Evolutionary conservation across 2,888 invertebrate species (phyloP).

Genomic region (Sacculina carcini): DNA sequence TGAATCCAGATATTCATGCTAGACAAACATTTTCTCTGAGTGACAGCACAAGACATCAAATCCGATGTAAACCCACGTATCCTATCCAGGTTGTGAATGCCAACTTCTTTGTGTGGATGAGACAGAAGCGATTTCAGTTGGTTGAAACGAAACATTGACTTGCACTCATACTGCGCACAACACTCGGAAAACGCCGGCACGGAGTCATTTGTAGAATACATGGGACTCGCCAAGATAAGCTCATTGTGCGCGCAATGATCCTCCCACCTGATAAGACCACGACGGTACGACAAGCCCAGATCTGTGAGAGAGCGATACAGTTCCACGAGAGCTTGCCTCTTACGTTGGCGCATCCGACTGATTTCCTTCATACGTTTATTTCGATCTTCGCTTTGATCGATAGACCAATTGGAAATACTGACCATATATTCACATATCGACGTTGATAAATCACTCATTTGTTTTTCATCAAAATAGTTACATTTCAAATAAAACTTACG

Average conservation of each 20-base stretch:
- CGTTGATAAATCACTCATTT: no score
- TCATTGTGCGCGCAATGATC: conserved; percentile 15
- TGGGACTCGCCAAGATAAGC: conserved; percentile 31
- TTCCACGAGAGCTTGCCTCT: conserved; percentile 56
- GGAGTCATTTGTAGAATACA: conserved; percentile 30
- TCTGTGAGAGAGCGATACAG: conserved; percentile 49
- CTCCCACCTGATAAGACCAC: conserved; percentile 30
- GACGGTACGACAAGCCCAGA: conserved; percentile 52
- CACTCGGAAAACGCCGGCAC: no score
- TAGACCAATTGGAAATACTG: no score
- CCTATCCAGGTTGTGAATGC: conserved; percentile 49
- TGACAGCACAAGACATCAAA: conserved; percentile 29
- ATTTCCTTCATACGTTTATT: conserved; percentile 34
- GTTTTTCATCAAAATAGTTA: no score
- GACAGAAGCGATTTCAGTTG: conserved; percentile 31
- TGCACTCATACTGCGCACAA: conserved; percentile 45
- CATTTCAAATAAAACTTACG: no score
- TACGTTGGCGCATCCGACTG: conserved; percentile 44
- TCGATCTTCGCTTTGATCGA: conserved; percentile 14
- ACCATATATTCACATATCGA: no score
- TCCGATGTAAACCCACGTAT: conserved; percentile 62
- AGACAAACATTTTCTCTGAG: no score
- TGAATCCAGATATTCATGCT: no score
- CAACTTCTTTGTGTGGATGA: conserved; percentile 46
- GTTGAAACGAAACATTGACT: conserved; percentile 38